Conservation (phyloP, 2,797 vertebrate species). For the Danio aesculapii region DNA sequence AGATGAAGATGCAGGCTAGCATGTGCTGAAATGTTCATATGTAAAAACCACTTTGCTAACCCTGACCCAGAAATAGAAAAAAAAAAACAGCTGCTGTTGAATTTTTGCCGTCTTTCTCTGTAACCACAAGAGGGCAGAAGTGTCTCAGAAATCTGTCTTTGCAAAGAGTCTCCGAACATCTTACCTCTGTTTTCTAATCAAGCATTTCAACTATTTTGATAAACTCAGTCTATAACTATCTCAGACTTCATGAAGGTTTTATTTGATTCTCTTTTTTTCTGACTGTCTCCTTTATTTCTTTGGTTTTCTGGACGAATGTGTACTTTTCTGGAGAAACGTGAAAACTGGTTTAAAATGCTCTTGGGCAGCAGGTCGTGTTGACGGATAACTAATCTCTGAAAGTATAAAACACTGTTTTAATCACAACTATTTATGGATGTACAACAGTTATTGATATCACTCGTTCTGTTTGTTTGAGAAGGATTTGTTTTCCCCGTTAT, state of each 20-base stretch:
- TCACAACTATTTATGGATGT: slow-evolving; percentile 58
- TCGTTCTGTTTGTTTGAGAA: slow-evolving; percentile 80
- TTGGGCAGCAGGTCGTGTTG: slow-evolving; percentile 36
- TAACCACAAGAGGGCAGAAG: slow-evolving; percentile 79
- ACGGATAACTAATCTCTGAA: slow-evolving; percentile 51
- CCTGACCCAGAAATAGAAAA: not conserved
- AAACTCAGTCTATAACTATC: slow-evolving; percentile 69
- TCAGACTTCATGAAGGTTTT: slow-evolving; percentile 75
- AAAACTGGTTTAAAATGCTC: slow-evolving; percentile 24
- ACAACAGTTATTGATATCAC: slow-evolving; percentile 26
- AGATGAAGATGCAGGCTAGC: slow-evolving; percentile 2
- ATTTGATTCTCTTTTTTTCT: not conserved
- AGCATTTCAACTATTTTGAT: slow-evolving; percentile 82
- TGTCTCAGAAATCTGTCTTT: slow-evolving; percentile 74
- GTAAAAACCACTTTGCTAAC: slow-evolving; percentile 11
- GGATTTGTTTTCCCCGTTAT: slow-evolving; percentile 53
- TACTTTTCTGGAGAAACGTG: slow-evolving; percentile 15
- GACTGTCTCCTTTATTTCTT: not conserved
- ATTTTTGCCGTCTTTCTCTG: slow-evolving; percentile 3
- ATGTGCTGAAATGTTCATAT: slow-evolving; percentile 34
- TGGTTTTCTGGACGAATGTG: not conserved
- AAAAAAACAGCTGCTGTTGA: slow-evolving; percentile 40
- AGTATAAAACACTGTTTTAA: slow-evolving; percentile 49
- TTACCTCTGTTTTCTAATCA: slow-evolving; percentile 85
- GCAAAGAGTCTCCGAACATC: slow-evolving; percentile 67